Base-by-base conservation (phyloP, 2,888 invertebrate genomes). In the Folsomia manolachei region DNA sequence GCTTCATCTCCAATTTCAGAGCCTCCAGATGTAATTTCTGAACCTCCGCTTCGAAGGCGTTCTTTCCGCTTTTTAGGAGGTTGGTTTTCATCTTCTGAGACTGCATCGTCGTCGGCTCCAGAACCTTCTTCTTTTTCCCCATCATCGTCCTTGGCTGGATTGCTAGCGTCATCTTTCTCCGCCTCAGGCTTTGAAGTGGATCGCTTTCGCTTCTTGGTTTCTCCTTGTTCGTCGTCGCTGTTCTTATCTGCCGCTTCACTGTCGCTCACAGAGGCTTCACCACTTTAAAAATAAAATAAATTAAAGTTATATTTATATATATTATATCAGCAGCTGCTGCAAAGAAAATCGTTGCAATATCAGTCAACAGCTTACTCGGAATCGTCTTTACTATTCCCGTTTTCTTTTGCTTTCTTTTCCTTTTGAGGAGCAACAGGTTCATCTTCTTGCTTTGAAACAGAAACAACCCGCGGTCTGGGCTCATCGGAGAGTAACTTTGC, bases 91-190 rank as follows among this genome's bases (percentile, higher is more conserved):
- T 86, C 86, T 81, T 86, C 86, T 1, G 84, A 84, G 69, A n/a
- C 52, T 21, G 21, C 66, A 21, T 79, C 81, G 71, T 83, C 84
- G 19, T 79, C 81, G 71, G 83, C 84, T 52, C 39, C 39, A 39
- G 77, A 75, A 4, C 83, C 83, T 53, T 83, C 84, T 71, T 85
- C 85, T 78, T 85, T 86, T 78, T 86, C 85, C 77, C 86, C 86
- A 62, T 73, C 63, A 81, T 24, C 60, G 21, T 73, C 65, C 60
- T 73, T 72, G 11, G 53, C 53, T 24, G 60, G 11, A 39, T 21
- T 62, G 24, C 73, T 70, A 14, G 74, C 73, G 21, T 72, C 74
- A 7, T 76, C 77, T 71, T 84, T 77, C 86, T 73, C 73, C 1
- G 61, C 70, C n/a, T 72, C 71, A 19, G 71, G 69, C 2, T 75